These are phyloP conservation scores for Phaedon cochleariae DNA, from an alignment of 2,888 invertebrate species.

Conservation along the genomic window DNA sequence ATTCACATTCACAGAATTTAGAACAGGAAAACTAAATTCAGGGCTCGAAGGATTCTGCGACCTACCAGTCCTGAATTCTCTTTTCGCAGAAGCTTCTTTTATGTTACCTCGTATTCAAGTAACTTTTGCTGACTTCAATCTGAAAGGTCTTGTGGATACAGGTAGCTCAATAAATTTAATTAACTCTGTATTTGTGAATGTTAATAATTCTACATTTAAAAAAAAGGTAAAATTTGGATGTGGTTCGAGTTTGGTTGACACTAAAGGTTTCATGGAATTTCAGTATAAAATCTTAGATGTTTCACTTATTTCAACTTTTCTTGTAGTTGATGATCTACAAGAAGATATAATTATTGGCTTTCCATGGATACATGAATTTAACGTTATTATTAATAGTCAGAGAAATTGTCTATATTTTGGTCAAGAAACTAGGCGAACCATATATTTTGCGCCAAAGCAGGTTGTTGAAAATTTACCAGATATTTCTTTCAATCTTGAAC, in stretches of 20 bases:
- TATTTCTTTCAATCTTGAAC: not conserved
- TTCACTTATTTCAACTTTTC: not conserved
- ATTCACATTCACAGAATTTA: not conserved
- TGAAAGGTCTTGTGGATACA: constrained; percentile 1
- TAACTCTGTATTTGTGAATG: constrained; percentile 1
- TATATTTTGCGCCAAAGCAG: not conserved
- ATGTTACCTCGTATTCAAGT: too few relatives aligned
- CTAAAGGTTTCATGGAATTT: not conserved
- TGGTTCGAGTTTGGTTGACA: not conserved
- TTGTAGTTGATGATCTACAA: constrained; percentile 10
- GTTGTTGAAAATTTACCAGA: not conserved
- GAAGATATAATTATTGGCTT: constrained; percentile 15
- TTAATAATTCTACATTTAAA: not conserved
- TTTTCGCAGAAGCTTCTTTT: too few relatives aligned
- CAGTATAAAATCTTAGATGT: not conserved
- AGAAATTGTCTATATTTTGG: constrained; percentile 11
- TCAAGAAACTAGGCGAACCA: not conserved
- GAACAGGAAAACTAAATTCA: too few relatives aligned
- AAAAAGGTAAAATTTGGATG: constrained; percentile 1
- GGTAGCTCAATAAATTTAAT: not conserved
- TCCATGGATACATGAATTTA: constrained; percentile 2
- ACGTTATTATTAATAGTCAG: not conserved
- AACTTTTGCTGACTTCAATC: not conserved
- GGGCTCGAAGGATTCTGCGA: too few relatives aligned
- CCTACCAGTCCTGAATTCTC: too few relatives aligned